phyloP scores from a whole-genome alignment of 2,888 invertebrate genomes.

The Agrotis ipsilon region DNA sequence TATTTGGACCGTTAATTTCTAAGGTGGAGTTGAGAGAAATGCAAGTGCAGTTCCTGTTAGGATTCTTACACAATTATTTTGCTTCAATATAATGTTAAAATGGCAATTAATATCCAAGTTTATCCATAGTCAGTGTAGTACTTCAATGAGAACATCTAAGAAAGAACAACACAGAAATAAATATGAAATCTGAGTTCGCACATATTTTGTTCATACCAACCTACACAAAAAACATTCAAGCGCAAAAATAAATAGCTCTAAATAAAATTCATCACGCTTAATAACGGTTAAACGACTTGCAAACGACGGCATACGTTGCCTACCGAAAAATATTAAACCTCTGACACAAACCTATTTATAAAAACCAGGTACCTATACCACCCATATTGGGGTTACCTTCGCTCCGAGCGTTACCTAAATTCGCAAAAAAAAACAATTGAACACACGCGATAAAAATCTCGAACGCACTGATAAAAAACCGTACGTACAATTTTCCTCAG shows the following conservation, averaged over 20 bases:
- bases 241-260: constrained; percentile 44
- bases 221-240: constrained; percentile 17
- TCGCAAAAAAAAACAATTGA: constrained; percentile 64
- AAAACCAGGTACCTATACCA: constrained; percentile 51
- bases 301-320: constrained; percentile 46
- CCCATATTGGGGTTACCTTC: constrained; percentile 34
- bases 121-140: neutral
- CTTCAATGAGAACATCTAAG: constrained; percentile 23
- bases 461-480: constrained; percentile 64
- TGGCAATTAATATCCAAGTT: no score
- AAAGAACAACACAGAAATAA: constrained; percentile 12
- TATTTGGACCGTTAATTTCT: neutral
- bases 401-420: constrained; percentile 38
- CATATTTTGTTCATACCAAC: constrained; percentile 13
- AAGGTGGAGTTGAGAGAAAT: no score
- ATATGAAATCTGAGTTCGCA: constrained; percentile 13
- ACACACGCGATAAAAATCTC: constrained; percentile 58
- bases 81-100: no score
- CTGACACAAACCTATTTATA: constrained; percentile 54
- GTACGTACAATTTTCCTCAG: constrained; percentile 65
- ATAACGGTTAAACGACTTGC: constrained; percentile 53
- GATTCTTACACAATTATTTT: no score
- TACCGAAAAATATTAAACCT: constrained; percentile 55
- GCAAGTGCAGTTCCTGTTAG: no score
- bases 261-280: constrained; percentile 57